phyloP scores from a whole-genome alignment of 1,140 invertebrate species.

The Cheumatopsyche charites region DNA sequence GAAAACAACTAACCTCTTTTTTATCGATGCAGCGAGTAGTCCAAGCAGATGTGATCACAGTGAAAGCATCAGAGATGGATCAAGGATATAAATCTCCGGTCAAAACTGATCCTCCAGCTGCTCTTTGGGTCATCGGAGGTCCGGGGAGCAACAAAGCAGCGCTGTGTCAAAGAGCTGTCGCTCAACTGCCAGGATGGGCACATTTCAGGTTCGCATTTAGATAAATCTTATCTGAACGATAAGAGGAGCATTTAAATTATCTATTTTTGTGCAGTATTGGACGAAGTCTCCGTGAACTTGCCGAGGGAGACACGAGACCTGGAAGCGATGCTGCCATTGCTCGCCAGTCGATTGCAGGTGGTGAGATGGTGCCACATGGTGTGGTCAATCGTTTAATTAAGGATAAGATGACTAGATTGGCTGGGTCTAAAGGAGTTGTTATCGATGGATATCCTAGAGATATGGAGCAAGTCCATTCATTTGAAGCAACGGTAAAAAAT shows the following conservation, averaged over 20 bases:
- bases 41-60: constrained; percentile 56
- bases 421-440: constrained; percentile 70
- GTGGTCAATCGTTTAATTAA: constrained; percentile 71
- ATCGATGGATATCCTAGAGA: constrained; percentile 91
- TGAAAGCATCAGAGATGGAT: constrained; percentile 51
- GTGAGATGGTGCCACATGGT: constrained; percentile 79
- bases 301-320: constrained; percentile 63
- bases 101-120: constrained; percentile 59
- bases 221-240: neutral
- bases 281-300: constrained; percentile 69
- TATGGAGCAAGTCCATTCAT: constrained; percentile 80
- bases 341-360: constrained; percentile 72
- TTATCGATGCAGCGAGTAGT: constrained; percentile 41
- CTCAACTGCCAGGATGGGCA: constrained; percentile 72
- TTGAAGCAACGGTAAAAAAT: constrained; percentile 77
- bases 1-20: neutral
- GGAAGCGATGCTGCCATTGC: constrained; percentile 64
- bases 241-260: neutral
- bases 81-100: constrained; percentile 28
- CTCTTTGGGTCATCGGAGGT: constrained; percentile 83
- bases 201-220: constrained; percentile 66
- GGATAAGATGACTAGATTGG: constrained; percentile 61
- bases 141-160: constrained; percentile 79
- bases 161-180: constrained; percentile 71
- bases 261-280: constrained; percentile 64